These are phyloP conservation scores for Pelobates fuscus DNA, from an alignment of 2,113 vertebrate species.

Conservation along the genomic window DNA sequence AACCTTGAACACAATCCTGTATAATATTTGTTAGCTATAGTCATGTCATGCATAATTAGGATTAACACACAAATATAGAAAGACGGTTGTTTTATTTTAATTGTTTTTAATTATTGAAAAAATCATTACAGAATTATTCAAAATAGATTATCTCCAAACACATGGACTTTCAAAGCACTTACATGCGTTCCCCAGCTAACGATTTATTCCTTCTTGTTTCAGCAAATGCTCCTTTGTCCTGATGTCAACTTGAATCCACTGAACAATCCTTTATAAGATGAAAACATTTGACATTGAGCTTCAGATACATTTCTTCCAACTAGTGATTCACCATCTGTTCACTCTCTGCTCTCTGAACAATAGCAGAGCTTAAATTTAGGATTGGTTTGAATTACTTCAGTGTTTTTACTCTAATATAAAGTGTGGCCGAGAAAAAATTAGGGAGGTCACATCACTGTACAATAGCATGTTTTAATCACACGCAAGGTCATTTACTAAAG, in stretches of 20 bases:
- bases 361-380: conserved; percentile 1
- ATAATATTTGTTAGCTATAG: no score
- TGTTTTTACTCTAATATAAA: conserved; percentile 1
- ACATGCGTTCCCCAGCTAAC: no score
- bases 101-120: no score
- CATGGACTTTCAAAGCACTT: no score
- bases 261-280: conserved; percentile 6
- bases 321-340: conserved; percentile 23
- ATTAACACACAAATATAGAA: no score
- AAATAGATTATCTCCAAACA: no score
- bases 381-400: neutral
- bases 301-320: conserved; percentile 25
- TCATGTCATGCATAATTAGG: no score
- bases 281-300: conserved; percentile 30
- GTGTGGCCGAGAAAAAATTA: neutral
- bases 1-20: no score
- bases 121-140: no score
- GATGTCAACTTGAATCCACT: conserved; percentile 7
- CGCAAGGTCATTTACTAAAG: no score
- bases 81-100: no score
- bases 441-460: neutral
- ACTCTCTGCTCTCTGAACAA: conserved; percentile 15
- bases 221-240: neutral
- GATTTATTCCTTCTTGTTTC: neutral
- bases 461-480: no score